Percentiles rank a stretch among this genome's conserved stretches.
phyloP scores from a whole-genome alignment of 1,140 invertebrate species.

The Limonius californicus region DNA sequence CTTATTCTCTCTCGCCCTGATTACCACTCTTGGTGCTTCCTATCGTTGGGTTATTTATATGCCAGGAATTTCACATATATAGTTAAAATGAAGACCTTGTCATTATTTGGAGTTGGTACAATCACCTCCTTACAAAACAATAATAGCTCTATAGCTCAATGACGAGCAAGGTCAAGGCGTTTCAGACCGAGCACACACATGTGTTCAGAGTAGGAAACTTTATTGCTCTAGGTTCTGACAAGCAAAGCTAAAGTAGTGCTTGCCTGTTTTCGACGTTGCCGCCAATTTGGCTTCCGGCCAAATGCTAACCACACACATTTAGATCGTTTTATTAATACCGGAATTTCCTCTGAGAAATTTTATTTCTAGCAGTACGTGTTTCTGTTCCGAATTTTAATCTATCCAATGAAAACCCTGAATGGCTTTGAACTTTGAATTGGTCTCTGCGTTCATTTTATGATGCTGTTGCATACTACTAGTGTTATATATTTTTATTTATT shows the following conservation, averaged over 20 bases:
- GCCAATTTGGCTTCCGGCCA: slow-evolving; percentile 5
- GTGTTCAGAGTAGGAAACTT: background rate
- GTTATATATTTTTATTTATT: too few relatives aligned
- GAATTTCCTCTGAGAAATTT: slow-evolving; percentile 4
- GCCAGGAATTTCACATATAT: too few relatives aligned
- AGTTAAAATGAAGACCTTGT: background rate
- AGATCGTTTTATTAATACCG: background rate
- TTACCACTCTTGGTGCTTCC: too few relatives aligned
- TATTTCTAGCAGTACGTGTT: background rate
- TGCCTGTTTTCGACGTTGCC: background rate
- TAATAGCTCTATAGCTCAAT: background rate
- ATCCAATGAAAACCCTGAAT: too few relatives aligned
- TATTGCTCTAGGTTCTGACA: background rate
- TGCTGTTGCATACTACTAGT: too few relatives aligned
- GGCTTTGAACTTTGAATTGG: too few relatives aligned
- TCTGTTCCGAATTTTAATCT: background rate
- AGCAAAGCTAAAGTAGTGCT: background rate
- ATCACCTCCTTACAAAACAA: background rate
- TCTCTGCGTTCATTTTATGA: too few relatives aligned
- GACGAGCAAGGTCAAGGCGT: slow-evolving; percentile 2
- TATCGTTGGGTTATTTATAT: too few relatives aligned
- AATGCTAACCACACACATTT: background rate
- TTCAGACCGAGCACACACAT: background rate
- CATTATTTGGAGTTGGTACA: background rate
- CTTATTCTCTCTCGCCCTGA: too few relatives aligned